A percentile compares a stretch with the other conserved stretches of the same genome.
Conservation (phyloP, 2,113 vertebrate species). For the Gnathonemus echidnorhynchus region DNA sequence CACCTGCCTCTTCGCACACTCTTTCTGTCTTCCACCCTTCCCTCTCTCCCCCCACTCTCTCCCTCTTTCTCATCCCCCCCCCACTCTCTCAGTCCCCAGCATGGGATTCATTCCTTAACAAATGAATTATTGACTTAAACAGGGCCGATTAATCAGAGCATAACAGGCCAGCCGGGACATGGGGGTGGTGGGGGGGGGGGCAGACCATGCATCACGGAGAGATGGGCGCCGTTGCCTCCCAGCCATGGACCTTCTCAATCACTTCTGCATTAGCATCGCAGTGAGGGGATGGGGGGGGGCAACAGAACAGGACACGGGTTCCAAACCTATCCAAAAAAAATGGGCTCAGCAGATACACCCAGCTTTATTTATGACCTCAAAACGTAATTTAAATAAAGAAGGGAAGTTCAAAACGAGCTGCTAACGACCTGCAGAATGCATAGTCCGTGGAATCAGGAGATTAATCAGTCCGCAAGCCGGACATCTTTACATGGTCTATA, state of each 20-base stretch:
- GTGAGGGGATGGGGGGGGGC: background rate
- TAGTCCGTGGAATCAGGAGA: background rate
- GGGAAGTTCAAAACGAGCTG: background rate
- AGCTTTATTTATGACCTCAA: background rate
- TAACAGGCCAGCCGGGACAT: slow-evolving; percentile 91
- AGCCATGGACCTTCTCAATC: slow-evolving; percentile 94
- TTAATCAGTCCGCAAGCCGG: background rate
- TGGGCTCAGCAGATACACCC: background rate
- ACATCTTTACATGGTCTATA: background rate
- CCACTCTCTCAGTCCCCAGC: slow-evolving; percentile 6
- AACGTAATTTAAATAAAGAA: background rate
- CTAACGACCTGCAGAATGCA: background rate
- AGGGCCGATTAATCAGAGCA: slow-evolving; percentile 97
- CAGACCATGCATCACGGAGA: slow-evolving; percentile 83
- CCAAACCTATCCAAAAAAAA: slow-evolving; percentile 4
- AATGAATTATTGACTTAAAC: slow-evolving; percentile 99
- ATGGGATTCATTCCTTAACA: slow-evolving; percentile 83
- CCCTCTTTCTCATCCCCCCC: background rate
- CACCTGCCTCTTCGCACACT: background rate
- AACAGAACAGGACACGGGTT: background rate
- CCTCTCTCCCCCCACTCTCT: background rate
- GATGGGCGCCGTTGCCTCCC: slow-evolving; percentile 90
- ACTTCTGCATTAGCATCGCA: slow-evolving; percentile 80
- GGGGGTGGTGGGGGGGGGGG: slow-evolving; percentile 53
- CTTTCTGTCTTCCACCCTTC: background rate